Percentiles rank a stretch among this genome's conserved stretches.
Conservation (phyloP, 2,888 invertebrate genomes). For the Odontothrips loti region DNA sequence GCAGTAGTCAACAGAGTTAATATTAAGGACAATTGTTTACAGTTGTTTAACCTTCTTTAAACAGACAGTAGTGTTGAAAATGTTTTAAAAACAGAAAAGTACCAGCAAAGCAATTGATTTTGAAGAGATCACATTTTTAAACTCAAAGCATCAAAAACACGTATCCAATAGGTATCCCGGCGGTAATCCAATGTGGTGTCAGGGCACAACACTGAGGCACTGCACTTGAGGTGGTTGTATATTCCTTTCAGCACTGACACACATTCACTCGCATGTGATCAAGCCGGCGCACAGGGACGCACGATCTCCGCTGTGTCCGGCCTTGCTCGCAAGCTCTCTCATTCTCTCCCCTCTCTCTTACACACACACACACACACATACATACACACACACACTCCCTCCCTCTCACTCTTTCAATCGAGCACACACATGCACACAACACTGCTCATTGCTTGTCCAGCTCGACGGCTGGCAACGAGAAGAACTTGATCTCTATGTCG, state of each 20-base stretch:
- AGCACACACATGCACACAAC: conserved; percentile 35
- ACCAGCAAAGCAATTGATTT: no score
- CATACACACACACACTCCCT: neutral
- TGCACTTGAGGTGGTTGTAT: neutral
- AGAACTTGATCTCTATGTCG: conserved; percentile 74
- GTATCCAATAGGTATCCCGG: neutral
- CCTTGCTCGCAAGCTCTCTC: neutral
- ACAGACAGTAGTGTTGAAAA: neutral
- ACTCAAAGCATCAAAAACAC: neutral
- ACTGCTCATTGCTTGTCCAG: conserved; percentile 30
- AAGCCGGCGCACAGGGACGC: neutral
- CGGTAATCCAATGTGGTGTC: neutral
- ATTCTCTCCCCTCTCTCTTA: neutral
- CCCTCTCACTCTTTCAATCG: conserved; percentile 44
- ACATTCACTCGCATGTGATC: conserved; percentile 11
- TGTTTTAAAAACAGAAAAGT: no score
- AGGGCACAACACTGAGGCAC: conserved; percentile 15
- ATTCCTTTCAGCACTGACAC: conserved; percentile 22
- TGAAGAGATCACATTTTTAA: no score
- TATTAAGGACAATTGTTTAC: neutral
- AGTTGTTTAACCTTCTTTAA: neutral
- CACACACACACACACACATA: neutral
- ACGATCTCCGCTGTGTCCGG: neutral
- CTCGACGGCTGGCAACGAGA: conserved; percentile 53
- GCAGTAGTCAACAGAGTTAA: neutral